Percentiles rank a stretch among this genome's conserved stretches.
These are phyloP conservation scores for Scylla paramamosain DNA, from an alignment of 1,140 invertebrate genomes.

Conservation along the genomic window DNA sequence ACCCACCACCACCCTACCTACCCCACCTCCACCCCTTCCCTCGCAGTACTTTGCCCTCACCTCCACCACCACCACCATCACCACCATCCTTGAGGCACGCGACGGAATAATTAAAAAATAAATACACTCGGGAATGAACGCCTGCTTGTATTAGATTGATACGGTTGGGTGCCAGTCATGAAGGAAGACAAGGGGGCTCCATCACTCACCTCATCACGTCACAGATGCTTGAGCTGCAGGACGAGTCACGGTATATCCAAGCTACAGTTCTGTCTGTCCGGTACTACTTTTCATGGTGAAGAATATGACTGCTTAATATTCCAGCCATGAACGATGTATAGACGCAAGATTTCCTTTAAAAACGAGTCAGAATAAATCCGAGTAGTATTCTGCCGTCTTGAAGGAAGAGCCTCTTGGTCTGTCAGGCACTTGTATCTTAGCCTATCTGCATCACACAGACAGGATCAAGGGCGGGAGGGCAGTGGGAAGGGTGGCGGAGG, in stretches of 20 bases:
- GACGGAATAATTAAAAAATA: neutral
- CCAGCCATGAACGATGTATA: neutral
- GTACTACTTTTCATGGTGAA: neutral
- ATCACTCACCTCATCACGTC: constrained; percentile 8
- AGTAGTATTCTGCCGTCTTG: neutral
- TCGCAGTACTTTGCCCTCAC: neutral
- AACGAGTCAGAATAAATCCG: constrained; percentile 7
- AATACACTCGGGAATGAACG: neutral
- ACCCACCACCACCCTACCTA: neutral
- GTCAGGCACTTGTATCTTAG: constrained; percentile 48
- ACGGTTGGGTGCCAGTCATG: too few species aligned
- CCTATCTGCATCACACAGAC: constrained; percentile 63
- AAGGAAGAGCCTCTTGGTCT: neutral
- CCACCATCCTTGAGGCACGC: neutral
- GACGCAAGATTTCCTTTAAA: neutral
- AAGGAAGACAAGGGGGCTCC: neutral
- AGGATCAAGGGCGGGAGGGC: constrained; percentile 55
- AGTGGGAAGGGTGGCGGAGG: constrained; percentile 24
- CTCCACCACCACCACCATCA: neutral
- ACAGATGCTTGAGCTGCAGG: neutral
- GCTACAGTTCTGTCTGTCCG: neutral
- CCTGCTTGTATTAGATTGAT: too few species aligned
- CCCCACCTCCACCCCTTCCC: neutral
- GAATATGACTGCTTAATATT: constrained; percentile 4
- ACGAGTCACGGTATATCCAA: neutral